Conservation (phyloP, 2,113 vertebrate genomes). For the Rhynchomys soricoides region DNA sequence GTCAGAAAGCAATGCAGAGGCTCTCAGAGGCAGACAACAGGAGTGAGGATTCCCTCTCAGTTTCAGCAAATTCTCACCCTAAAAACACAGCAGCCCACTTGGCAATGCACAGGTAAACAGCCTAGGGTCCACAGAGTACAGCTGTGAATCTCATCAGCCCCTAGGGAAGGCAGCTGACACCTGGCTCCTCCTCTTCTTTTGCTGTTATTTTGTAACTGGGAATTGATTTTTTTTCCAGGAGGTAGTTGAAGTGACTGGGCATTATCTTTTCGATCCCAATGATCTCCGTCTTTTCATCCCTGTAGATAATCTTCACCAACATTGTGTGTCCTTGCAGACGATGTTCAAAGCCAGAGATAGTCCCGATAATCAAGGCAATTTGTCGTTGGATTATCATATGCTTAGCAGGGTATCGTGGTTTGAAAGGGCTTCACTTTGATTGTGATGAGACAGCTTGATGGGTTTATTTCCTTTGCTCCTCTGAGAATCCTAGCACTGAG, state of each 20-base stretch:
- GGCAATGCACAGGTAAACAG: background rate
- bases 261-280: conserved; percentile 19
- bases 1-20: background rate
- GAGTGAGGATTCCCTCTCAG: background rate
- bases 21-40: fast-evolving
- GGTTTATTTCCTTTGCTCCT: background rate
- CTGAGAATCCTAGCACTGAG: background rate
- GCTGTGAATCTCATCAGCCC: fast-evolving
- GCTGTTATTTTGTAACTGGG: background rate
- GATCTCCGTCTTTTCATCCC: conserved; percentile 34
- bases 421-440: fast-evolving
- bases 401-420: background rate
- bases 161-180: background rate
- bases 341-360: background rate
- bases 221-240: conserved; percentile 4
- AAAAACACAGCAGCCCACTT: fast-evolving
- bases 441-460: too few relatives aligned
- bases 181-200: background rate
- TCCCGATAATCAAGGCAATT: background rate
- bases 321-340: background rate
- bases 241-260: background rate
- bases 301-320: conserved; percentile 17
- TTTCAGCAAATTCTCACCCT: fast-evolving
- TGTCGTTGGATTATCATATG: background rate
- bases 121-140: background rate